These are phyloP conservation scores for Sarcophaga subvicina DNA, from an alignment of 2,888 invertebrate genomes.

Conservation along the genomic window DNA sequence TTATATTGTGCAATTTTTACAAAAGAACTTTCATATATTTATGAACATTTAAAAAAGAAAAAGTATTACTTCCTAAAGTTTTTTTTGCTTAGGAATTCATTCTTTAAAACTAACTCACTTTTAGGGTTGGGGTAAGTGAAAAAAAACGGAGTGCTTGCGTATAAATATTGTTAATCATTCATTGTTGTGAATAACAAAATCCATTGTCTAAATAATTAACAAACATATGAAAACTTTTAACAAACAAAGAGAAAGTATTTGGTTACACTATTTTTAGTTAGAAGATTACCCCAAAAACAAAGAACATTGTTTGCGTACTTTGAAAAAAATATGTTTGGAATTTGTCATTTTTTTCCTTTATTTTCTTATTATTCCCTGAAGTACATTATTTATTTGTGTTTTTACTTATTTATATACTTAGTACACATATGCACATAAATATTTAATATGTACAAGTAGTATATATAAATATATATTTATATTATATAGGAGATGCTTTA, in stretches of 20 bases:
- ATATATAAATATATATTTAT: not conserved
- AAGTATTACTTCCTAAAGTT: not conserved
- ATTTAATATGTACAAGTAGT: too few relatives aligned
- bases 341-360: not conserved
- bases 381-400: not conserved
- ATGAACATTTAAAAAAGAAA: not conserved
- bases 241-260: constrained; percentile 12
- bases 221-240: not conserved
- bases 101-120: not conserved
- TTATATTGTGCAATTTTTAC: not conserved
- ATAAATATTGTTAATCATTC: not conserved
- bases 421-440: not conserved
- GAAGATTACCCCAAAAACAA: not conserved
- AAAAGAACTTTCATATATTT: not conserved
- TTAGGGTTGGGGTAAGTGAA: not conserved
- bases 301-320: too few relatives aligned
- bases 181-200: not conserved
- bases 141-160: not conserved
- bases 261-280: not conserved
- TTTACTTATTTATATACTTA: not conserved
- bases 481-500: not conserved
- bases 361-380: not conserved
- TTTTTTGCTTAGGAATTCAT: not conserved
- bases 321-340: constrained; percentile 11
- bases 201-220: not conserved